Base-by-base conservation (phyloP, 30 jellyfish, hydroid and myxozoan species). In the Aurelia sp. region DNA sequence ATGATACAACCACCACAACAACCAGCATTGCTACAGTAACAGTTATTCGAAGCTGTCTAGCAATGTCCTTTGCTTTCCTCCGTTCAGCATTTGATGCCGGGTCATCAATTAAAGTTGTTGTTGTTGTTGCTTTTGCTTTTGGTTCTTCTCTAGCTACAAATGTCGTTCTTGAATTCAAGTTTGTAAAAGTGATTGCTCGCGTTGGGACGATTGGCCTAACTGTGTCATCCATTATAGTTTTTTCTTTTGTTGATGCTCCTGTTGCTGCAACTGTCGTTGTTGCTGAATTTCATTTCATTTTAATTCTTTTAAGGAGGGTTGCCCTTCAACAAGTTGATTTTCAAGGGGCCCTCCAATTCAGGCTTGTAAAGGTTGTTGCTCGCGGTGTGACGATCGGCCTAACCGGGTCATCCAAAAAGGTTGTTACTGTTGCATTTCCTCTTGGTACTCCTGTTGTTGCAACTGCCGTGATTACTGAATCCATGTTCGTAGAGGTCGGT, bases 21-120 rank as follows among this genome's bases (percentile, higher is more conserved):
- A 82, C 85, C 9, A 82, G 79, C 33, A 82, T 60, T 10, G 82
- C 55, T 47, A 82, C 92, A 13, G 92, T 82, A 12, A 68, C 63
- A 12, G 84, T 82, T 33, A 82, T 65, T 27, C 85, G 85, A 81
- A 82, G 57, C 44, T 82, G 92, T 74, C 92, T 71, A 4, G 85
- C 21, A 51, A 12, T 48, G 4, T 82, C 85, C 40, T 48, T 57
- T 48, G 76, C 71, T 53, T 7, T 38, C 71, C 47, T 69, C 48
- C 33, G 44, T 62, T 62, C 80, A 57, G 10, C n/a, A 22, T 19
- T 78, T 68, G 53, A 68, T 30, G 21, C 63, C 12, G 22, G 31
- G 66, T 16, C 15, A 15, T 38, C 9, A 7, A 12, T 24, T 3
- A 74, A 4, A 8, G 50, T 38, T 38, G 63, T 44, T 48, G 76